These are phyloP conservation scores for Entelurus aequoreus DNA, from an alignment of 2,113 vertebrate genomes.

Conservation along the genomic window DNA sequence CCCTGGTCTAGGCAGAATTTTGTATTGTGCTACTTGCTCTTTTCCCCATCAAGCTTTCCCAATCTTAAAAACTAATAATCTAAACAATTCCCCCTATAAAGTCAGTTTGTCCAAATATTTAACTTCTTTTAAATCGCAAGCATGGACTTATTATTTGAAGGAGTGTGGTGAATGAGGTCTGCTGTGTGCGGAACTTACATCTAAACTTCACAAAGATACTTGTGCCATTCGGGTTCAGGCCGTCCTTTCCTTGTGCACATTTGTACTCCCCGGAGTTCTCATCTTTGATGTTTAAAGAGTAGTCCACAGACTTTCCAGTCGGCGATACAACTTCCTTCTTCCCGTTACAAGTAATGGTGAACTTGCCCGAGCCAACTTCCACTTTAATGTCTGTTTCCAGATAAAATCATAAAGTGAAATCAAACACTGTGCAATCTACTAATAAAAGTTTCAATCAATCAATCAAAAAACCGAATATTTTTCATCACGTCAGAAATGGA, in stretches of 20 bases:
- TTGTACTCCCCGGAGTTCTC: rapidly evolving
- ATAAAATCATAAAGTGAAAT: not conserved
- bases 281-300: conserved; percentile 5
- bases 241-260: not conserved
- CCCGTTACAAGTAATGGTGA: conserved; percentile 1
- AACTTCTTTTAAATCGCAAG: too few species aligned
- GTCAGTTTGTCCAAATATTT: too few species aligned
- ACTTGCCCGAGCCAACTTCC: rapidly evolving
- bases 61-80: too few species aligned
- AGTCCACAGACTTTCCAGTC: rapidly evolving
- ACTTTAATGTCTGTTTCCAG: rapidly evolving
- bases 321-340: not conserved
- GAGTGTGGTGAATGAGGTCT: too few species aligned
- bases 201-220: conserved; percentile 48
- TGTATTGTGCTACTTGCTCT: too few species aligned
- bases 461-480: too few species aligned
- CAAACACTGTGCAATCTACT: too few species aligned
- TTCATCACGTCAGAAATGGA: not conserved
- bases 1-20: too few species aligned
- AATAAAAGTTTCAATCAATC: too few species aligned
- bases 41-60: too few species aligned
- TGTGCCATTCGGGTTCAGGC: rapidly evolving
- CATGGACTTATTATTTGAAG: too few species aligned
- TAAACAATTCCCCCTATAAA: too few species aligned
- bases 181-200: conserved; percentile 50